A percentile compares a stretch with the other conserved stretches of the same genome.
Evolutionary conservation across 1,140 invertebrate species (phyloP).

Genomic region (Bombus polaris): DNA sequence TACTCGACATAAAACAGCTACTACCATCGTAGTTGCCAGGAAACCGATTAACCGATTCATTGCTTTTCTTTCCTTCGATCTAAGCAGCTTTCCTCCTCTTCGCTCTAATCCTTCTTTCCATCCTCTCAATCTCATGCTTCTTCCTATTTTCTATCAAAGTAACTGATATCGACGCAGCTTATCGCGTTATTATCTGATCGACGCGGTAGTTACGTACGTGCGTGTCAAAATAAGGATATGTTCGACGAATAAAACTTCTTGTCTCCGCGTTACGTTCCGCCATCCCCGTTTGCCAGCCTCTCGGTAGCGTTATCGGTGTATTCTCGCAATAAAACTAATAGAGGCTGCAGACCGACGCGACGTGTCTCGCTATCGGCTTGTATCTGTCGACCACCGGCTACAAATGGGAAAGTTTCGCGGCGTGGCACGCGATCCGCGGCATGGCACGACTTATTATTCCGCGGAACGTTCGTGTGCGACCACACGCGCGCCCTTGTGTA

Average conservation of each 20-base stretch:
- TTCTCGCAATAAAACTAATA: constrained; percentile 70
- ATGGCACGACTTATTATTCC: constrained; percentile 62
- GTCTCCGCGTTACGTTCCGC: constrained; percentile 10
- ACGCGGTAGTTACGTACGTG: constrained; percentile 37
- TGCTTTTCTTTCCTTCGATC: neutral
- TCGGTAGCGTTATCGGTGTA: constrained; percentile 60
- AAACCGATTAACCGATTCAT: constrained; percentile 10
- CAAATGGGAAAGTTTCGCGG: constrained; percentile 74
- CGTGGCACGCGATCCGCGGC: constrained; percentile 68
- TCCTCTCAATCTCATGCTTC: neutral
- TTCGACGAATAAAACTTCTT: constrained; percentile 33
- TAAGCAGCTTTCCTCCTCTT: neutral
- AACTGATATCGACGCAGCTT: constrained; percentile 56
- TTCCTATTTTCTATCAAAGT: constrained; percentile 9
- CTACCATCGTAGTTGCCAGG: neutral
- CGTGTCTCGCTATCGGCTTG: constrained; percentile 68
- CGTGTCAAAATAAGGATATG: constrained; percentile 65
- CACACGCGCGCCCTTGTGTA: constrained; percentile 32
- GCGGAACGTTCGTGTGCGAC: constrained; percentile 28
- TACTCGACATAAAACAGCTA: neutral
- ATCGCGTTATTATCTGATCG: constrained; percentile 68
- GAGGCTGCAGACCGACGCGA: constrained; percentile 55
- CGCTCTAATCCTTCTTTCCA: neutral
- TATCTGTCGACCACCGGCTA: constrained; percentile 67
- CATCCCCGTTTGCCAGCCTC: constrained; percentile 7